phyloP scores from a whole-genome alignment of 1,140 invertebrate species.

The Maniola jurtina region DNA sequence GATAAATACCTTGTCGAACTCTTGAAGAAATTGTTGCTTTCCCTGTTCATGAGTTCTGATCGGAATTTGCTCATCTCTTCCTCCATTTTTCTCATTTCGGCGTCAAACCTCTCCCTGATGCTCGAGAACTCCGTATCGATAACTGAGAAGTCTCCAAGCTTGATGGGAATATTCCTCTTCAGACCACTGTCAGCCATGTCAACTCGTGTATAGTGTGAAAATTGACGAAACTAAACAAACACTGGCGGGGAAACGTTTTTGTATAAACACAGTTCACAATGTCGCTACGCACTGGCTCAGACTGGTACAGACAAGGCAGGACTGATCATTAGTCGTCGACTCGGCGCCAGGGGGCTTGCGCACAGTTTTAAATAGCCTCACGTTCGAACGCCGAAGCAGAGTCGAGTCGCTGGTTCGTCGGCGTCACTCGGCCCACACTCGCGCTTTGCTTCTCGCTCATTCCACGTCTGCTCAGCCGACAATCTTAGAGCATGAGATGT shows the following conservation, averaged over 20 bases:
- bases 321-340: slow-evolving; percentile 76
- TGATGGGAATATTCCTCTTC: slow-evolving; percentile 95
- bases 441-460: slow-evolving; percentile 68
- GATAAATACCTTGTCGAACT: slow-evolving; percentile 88
- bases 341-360: slow-evolving; percentile 76
- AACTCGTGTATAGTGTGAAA: slow-evolving; percentile 50
- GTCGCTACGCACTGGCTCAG: slow-evolving; percentile 59
- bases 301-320: slow-evolving; percentile 68
- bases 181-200: slow-evolving; percentile 88
- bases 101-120: slow-evolving; percentile 96
- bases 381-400: slow-evolving; percentile 60
- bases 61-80: slow-evolving; percentile 98
- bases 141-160: slow-evolving; percentile 95
- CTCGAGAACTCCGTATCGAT: slow-evolving; percentile 98
- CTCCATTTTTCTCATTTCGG: slow-evolving; percentile 98
- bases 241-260: slow-evolving; percentile 57
- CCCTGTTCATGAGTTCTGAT: slow-evolving; percentile 94
- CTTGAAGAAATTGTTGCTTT: slow-evolving; percentile 94
- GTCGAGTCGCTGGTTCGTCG: slow-evolving; percentile 38
- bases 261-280: slow-evolving; percentile 71
- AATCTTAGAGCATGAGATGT: slow-evolving; percentile 43
- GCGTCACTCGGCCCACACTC: slow-evolving; percentile 73
- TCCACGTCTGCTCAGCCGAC: slow-evolving; percentile 53
- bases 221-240: slow-evolving; percentile 73
- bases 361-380: slow-evolving; percentile 79